A percentile compares a stretch with the other conserved stretches of the same genome.
phyloP scores from a whole-genome alignment of 2,888 invertebrate species.

The Synergus umbraculus region DNA sequence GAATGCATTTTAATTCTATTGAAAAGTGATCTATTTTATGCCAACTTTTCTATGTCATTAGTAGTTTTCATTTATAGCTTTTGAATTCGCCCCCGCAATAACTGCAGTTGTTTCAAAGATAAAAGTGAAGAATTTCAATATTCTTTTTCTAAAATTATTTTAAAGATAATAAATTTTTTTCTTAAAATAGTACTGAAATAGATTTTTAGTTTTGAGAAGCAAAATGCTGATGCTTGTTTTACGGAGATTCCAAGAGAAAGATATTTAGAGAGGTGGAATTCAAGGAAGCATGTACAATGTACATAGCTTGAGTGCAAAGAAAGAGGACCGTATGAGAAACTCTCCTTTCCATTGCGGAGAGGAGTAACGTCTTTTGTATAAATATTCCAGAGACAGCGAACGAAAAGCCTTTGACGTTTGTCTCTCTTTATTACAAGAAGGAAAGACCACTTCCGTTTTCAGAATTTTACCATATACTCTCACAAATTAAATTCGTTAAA shows the following conservation, averaged over 20 bases:
- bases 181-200: conserved; percentile 5
- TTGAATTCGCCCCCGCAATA: too few relatives aligned
- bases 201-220: conserved; percentile 27
- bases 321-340: conserved; percentile 20
- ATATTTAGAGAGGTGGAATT: conserved; percentile 24
- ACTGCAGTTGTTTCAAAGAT: too few relatives aligned
- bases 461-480: neutral
- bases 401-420: conserved; percentile 10
- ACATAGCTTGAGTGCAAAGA: conserved; percentile 11
- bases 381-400: conserved; percentile 25
- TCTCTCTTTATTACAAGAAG: neutral
- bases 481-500: neutral
- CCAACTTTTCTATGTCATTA: too few relatives aligned
- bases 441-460: conserved; percentile 13
- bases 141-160: neutral
- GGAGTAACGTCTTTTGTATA: conserved; percentile 33
- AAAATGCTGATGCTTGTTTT: conserved; percentile 33
- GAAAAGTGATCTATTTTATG: too few relatives aligned
- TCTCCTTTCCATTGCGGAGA: conserved; percentile 25
- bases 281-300: conserved; percentile 30
- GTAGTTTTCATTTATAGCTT: too few relatives aligned
- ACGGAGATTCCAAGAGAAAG: conserved; percentile 34
- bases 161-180: neutral
- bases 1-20: too few relatives aligned
- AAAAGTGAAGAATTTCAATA: neutral